A percentile compares a stretch with the other conserved stretches of the same genome.
Evolutionary conservation across 2,113 vertebrate genomes (phyloP).

Genomic region (Paedocypris sp.): DNA sequence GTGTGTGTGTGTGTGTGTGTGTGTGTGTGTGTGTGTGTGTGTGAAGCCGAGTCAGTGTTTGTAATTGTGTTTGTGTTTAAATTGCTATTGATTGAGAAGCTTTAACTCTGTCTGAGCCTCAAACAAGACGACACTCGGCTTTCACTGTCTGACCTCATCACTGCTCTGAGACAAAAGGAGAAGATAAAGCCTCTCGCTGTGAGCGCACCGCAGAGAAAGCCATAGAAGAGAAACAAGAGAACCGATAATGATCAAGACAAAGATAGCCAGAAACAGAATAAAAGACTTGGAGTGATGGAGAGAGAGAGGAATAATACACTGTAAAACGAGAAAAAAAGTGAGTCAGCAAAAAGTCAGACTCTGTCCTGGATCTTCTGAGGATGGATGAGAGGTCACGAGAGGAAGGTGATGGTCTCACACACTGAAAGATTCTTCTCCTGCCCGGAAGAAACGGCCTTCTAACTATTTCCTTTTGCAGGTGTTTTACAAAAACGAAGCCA

Average conservation of each 20-base stretch:
- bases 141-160: slow-evolving; percentile 15
- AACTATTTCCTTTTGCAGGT: too few species aligned
- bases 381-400: too few species aligned
- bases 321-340: too few species aligned
- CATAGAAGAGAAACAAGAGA: background rate
- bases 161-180: slow-evolving; percentile 12
- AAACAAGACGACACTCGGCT: background rate
- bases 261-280: slow-evolving; percentile 17
- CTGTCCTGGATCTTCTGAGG: too few species aligned
- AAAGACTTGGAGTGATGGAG: too few species aligned
- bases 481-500: too few species aligned
- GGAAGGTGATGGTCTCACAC: too few species aligned
- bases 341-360: too few species aligned
- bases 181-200: background rate
- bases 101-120: background rate
- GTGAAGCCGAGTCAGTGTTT: background rate
- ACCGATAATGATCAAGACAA: too few species aligned
- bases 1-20: background rate
- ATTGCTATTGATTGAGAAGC: slow-evolving; percentile 1
- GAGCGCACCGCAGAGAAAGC: background rate
- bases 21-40: background rate
- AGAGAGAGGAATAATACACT: too few species aligned
- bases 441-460: too few species aligned
- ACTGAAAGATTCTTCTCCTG: too few species aligned
- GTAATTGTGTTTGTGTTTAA: slow-evolving; percentile 14